phyloP scores from a whole-genome alignment of 2,888 invertebrate species.

The Coleophora flavipennella region DNA sequence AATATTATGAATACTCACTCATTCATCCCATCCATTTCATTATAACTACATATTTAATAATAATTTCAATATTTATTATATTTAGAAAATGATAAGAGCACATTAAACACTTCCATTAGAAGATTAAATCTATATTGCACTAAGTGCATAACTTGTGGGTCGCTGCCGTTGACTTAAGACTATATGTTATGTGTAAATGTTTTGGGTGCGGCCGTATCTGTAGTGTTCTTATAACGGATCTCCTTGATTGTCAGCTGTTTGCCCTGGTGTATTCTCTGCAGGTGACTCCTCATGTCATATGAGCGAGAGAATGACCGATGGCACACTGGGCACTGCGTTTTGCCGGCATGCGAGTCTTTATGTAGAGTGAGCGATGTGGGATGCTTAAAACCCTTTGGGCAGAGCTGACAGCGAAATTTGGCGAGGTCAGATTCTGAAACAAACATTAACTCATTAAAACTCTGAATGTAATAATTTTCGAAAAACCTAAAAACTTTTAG shows the following conservation, averaged over 20 bases:
- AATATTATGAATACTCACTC: slow-evolving; percentile 11
- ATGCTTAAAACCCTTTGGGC: slow-evolving; percentile 76
- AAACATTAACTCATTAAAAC: slow-evolving; percentile 6
- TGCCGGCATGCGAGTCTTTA: slow-evolving; percentile 75
- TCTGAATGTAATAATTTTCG: too few species aligned
- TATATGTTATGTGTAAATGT: slow-evolving; percentile 59
- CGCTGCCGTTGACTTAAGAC: slow-evolving; percentile 25
- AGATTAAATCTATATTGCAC: slow-evolving; percentile 6
- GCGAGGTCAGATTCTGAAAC: slow-evolving; percentile 70
- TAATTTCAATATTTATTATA: too few species aligned
- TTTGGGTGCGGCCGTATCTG: slow-evolving; percentile 50
- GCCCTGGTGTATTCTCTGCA: slow-evolving; percentile 74
- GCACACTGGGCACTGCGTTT: slow-evolving; percentile 76
- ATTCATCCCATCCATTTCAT: background rate
- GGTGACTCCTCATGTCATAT: slow-evolving; percentile 75
- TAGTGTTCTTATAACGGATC: slow-evolving; percentile 59
- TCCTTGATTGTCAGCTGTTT: slow-evolving; percentile 66
- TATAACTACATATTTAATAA: slow-evolving; percentile 3
- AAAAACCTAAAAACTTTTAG: too few species aligned
- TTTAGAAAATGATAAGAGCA: background rate
- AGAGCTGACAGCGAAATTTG: slow-evolving; percentile 74
- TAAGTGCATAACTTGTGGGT: slow-evolving; percentile 14
- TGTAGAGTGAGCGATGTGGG: slow-evolving; percentile 75
- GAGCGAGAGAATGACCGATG: slow-evolving; percentile 74
- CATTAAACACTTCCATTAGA: background rate